A percentile compares a stretch with the other conserved stretches of the same genome.
These are phyloP conservation scores for Muscidifurax raptorellus DNA, from an alignment of 1,140 invertebrate species.

Conservation along the genomic window DNA sequence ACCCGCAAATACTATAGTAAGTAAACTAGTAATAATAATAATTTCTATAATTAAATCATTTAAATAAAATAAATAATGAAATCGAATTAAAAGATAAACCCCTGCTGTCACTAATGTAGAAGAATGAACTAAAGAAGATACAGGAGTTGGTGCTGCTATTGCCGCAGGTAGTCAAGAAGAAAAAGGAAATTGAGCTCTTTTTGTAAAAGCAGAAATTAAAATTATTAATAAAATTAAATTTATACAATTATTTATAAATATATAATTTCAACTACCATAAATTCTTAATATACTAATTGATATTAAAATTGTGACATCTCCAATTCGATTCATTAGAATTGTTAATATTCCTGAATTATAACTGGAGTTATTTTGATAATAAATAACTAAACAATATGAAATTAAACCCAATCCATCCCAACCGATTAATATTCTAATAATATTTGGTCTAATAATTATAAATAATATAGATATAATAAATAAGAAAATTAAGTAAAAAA, in stretches of 20 bases:
- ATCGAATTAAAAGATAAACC: slow-evolving; percentile 83
- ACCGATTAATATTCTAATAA: slow-evolving; percentile 82
- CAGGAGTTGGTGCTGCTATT: slow-evolving; percentile 82
- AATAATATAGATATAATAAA: slow-evolving; percentile 83
- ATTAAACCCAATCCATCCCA: slow-evolving; percentile 82
- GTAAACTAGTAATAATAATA: slow-evolving; percentile 73
- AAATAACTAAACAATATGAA: slow-evolving; percentile 82
- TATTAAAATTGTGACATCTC: slow-evolving; percentile 78
- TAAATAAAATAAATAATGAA: slow-evolving; percentile 68
- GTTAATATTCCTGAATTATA: slow-evolving; percentile 80
- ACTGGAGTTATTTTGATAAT: slow-evolving; percentile 79
- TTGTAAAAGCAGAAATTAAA: slow-evolving; percentile 79
- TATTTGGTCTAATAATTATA: slow-evolving; percentile 81
- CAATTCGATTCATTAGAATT: slow-evolving; percentile 79
- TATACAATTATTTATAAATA: slow-evolving; percentile 71
- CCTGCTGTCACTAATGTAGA: slow-evolving; percentile 85
- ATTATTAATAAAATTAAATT: slow-evolving; percentile 73
- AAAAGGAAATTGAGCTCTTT: slow-evolving; percentile 86
- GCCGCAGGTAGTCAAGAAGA: slow-evolving; percentile 82
- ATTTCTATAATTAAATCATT: slow-evolving; percentile 58
- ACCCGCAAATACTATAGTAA: slow-evolving; percentile 79
- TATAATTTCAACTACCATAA: slow-evolving; percentile 76
- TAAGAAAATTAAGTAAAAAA: slow-evolving; percentile 78
- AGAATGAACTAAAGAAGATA: slow-evolving; percentile 85
- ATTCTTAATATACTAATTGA: slow-evolving; percentile 77